Evolutionary conservation across 2,888 invertebrate genomes (phyloP), one percentile per base, ranked within the genome.

Genomic region (Saturnia pavonia): DNA sequence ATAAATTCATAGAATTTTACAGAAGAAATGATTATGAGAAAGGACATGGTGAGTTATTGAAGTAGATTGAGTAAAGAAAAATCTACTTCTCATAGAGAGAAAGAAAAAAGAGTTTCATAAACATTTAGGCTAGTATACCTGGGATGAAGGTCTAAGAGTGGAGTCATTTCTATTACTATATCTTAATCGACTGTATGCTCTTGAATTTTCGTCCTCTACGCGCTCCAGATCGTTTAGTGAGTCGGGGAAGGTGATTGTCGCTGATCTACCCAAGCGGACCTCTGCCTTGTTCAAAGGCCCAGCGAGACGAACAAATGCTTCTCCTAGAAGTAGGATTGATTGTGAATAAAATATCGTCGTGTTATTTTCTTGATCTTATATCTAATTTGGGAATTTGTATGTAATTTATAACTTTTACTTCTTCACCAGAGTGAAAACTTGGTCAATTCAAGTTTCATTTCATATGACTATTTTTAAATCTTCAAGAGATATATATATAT

Each of bases 281-380:
- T 92, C 92, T 0, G 88, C 85, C 40, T 86, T 84, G 71, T 79
- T 76, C 0, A 94, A 74, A 0, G 90, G 92, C 0, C 91, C 90
- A 0, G 90, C 85, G 4, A 94, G 77, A 0, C 94, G 85, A 25
- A 88, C 85, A 83, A 94, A 94, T 0, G 93, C 88, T 71, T 93
- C 90, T 0, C 92, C 94, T 94, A 85, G 0, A 82, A 85, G 70
- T 11, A n/a, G n/a, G 43, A 68, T 48, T 71, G 12, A n/a, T 68
- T 66, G 34, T 45, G n/a, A n/a, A 27, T 27, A 25, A 12, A n/a
- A 54, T 1, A 9, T 12, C 43, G 9, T 22, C 22, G 9, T 4
- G 6, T 27, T 60, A 14, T 9, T 60, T 27, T 60, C 11, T 27
- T 14, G 4, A 60, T 3, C 19, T 60, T 14, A 12, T 27, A 12